These are phyloP conservation scores for Varanus komodoensis DNA, from an alignment of 2,113 vertebrate genomes.

Conservation along the genomic window DNA sequence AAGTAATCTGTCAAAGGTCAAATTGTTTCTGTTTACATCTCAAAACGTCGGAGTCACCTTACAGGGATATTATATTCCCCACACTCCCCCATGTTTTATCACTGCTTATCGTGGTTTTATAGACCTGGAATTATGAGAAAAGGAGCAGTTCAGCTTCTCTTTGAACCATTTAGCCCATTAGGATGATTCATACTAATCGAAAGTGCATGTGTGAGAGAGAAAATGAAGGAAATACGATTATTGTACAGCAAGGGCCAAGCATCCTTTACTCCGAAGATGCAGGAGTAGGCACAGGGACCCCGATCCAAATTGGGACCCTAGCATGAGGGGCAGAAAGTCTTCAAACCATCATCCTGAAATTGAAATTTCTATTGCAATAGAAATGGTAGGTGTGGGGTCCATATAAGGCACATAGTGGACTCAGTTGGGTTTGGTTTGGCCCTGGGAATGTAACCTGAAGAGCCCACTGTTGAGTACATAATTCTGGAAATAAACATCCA, in stretches of 20 bases:
- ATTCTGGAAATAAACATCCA: no score
- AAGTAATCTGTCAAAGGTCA: slow-evolving; percentile 19
- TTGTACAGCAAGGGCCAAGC: neutral
- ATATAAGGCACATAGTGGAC: no score
- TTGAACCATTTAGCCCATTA: neutral
- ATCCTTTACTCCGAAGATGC: no score
- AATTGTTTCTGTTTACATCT: neutral
- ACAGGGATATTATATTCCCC: neutral
- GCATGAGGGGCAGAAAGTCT: no score
- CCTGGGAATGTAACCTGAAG: neutral
- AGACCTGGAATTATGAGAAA: neutral
- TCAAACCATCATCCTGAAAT: no score
- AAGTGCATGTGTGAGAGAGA: neutral
- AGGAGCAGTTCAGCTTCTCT: neutral
- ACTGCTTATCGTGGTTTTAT: neutral
- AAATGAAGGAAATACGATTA: neutral
- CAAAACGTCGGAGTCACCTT: neutral
- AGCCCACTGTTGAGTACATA: neutral
- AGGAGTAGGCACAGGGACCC: no score
- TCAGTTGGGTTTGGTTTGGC: no score
- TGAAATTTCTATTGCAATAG: no score
- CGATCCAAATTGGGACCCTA: no score
- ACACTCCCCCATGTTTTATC: neutral
- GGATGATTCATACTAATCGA: neutral
- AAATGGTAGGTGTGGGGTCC: no score